phyloP scores from a whole-genome alignment of 2,888 invertebrate genomes.

The Cremastinae sp. region DNA sequence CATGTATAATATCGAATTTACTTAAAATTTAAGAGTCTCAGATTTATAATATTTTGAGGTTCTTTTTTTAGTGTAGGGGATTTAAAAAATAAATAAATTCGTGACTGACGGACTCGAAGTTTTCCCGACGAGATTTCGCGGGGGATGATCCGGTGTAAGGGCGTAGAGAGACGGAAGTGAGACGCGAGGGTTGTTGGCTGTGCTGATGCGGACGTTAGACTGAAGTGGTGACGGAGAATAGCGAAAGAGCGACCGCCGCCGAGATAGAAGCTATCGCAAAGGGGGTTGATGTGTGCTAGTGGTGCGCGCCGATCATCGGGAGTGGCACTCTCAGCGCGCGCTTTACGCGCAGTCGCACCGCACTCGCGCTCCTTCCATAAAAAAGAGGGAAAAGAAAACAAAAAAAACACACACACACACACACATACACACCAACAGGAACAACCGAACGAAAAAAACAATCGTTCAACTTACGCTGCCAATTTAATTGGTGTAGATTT shows the following conservation, averaged over 20 bases:
- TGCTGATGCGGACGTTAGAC: conserved; percentile 78
- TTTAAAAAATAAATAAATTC: too few species aligned
- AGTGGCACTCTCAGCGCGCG: conserved; percentile 65
- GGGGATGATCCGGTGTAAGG: neutral
- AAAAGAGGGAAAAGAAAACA: too few species aligned
- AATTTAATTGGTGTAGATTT: conserved; percentile 30
- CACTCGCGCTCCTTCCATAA: too few species aligned
- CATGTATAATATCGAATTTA: too few species aligned
- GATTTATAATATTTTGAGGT: too few species aligned
- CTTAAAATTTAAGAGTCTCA: too few species aligned
- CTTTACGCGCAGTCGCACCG: conserved; percentile 60
- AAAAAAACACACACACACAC: neutral
- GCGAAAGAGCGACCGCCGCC: conserved; percentile 64
- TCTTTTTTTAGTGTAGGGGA: too few species aligned
- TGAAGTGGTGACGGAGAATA: conserved; percentile 75
- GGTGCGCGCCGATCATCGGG: conserved; percentile 63
- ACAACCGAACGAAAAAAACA: conserved; percentile 12
- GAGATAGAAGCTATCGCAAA: conserved; percentile 68
- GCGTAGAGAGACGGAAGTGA: conserved; percentile 34
- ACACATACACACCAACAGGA: neutral
- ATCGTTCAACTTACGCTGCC: conserved; percentile 27
- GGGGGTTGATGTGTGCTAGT: conserved; percentile 65
- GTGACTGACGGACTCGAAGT: conserved; percentile 18
- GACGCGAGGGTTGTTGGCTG: conserved; percentile 71
- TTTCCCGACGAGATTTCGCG: conserved; percentile 22